These are phyloP conservation scores for Dioctria linearis DNA, from an alignment of 2,888 invertebrate species.

Conservation along the genomic window DNA sequence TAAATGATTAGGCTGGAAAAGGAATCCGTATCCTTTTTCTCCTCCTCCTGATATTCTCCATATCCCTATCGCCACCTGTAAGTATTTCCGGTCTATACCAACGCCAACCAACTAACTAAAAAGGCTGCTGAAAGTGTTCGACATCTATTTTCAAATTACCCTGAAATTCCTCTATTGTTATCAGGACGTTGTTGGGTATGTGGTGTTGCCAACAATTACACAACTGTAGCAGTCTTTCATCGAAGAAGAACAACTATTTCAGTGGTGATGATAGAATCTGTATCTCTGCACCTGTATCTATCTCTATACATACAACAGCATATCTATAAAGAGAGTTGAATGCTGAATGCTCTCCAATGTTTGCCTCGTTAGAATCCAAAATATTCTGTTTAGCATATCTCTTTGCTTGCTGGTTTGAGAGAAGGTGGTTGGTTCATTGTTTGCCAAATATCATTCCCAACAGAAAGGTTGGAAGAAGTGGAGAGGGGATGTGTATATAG, in stretches of 20 bases:
- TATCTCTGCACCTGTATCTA: background rate
- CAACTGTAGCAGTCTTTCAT: conserved; percentile 4
- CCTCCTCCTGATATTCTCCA: no score
- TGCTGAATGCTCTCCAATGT: conserved; percentile 10
- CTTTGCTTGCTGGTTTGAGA: conserved; percentile 18
- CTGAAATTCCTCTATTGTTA: conserved; percentile 32
- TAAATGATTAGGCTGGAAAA: background rate
- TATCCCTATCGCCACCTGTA: no score
- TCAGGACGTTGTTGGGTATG: background rate
- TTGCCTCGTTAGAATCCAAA: conserved; percentile 42
- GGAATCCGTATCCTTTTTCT: no score
- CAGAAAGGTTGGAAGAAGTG: background rate
- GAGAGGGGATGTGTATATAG: no score
- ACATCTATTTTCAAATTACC: conserved; percentile 34
- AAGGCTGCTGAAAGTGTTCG: conserved; percentile 7
- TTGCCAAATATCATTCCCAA: conserved; percentile 1
- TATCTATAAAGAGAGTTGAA: no score
- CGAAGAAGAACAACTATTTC: conserved; percentile 29
- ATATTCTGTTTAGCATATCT: conserved; percentile 45
- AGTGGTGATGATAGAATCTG: background rate
- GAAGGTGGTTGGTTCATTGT: conserved; percentile 18
- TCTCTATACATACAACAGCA: no score
- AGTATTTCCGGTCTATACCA: background rate
- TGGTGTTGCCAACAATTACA: conserved; percentile 25
- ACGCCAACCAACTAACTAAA: background rate